Evolutionary conservation across 1,140 invertebrate species (phyloP), one percentile per base, ranked within the genome.

Genomic region (Danaus melanippus): DNA sequence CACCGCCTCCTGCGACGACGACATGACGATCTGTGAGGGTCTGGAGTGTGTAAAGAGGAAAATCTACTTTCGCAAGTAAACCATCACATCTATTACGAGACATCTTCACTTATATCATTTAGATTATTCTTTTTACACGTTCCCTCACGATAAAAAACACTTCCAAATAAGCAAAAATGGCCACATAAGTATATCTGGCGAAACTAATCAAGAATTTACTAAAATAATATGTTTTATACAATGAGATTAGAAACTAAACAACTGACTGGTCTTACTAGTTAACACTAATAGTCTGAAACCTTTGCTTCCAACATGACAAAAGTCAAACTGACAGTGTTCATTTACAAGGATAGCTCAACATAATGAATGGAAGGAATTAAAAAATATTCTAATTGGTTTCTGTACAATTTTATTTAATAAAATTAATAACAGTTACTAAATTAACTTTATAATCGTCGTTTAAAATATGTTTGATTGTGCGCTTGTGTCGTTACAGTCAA

Each of bases 1-100:
- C 97, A 53, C 97, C 97, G 48, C 97, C 97, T 45, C 97, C 97
- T 61, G 94, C 97, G 39, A 99, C 95, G 46, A 99, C 86, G 69
- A 99, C 92, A 88, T 99, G 96, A 58, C 96, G 91, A 86, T 93
- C 95, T 21, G 95, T 96, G 40, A 99, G 87, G 87, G 95, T 94
- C 82, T 96, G 93, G 15, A 98, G 88, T 1, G 93, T 93, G 80
- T 98, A 99, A 12, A 97, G 88, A 0, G 97, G 97, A 88, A 97
- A 98, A 90, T 97, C 96, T 41, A 97, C 93, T 66, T 92, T 90
- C 58, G 94, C 93, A 74, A 96, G 76, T 49, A 95, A 89, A 64
- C 92, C 92, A 74, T 93, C 91, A 66, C 74, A 79, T 75, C 79
- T 78, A 73, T 80, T 83, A 42, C 73, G 76, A 58, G 83, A 70